Evolutionary conservation across 2,888 invertebrate genomes (phyloP), one percentile per base, ranked within the genome.

Genomic region (Euzetes globulus): DNA sequence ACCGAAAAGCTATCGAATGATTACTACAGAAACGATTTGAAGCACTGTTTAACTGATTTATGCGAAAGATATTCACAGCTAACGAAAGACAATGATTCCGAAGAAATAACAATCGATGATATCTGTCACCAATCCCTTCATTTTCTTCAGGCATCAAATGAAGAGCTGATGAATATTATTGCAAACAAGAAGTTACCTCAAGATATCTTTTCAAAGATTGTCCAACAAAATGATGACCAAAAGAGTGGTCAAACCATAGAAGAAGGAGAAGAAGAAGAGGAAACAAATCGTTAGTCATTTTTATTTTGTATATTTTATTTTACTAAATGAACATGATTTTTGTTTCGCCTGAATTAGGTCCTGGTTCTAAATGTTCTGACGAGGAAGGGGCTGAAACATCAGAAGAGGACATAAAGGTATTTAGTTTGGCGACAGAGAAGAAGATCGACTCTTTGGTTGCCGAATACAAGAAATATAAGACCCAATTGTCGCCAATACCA

Each of bases 391-490:
- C 13, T 25, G 47, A 33, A 1, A 25, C 6, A 17, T 29, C 45
- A 15, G 50, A 55, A 25, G 27, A 33, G 11, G 55, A 52, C n/a
- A 37, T 63, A 15, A 79, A 82, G 37, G 82, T 84, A 6, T 85
- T 84, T 79, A 82, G 82, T 15, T 81, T 85, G 19, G 84, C 84
- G 47, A 84, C 84, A 7, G 83, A 85, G 74, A 82, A 83, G 75
- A 83, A 85, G 77, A 82, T 86, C 65, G 82, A 83, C 77, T 80
- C 82, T 52, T 81, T 87, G 77, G 83, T 86, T 82, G 83, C 83
- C 29, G 85, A 86, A 78, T 87, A 86, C 79, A 84, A 86, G 78
- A 83, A 84, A 76, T 82, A 84, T 72, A 87, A 86, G 80, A 84
- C 84, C 74, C 83, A 82, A 63, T 82, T 83, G 76, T 76, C 78